These are phyloP conservation scores for Laticauda laticaudata DNA, from an alignment of 2,113 vertebrate genomes.

Conservation along the genomic window DNA sequence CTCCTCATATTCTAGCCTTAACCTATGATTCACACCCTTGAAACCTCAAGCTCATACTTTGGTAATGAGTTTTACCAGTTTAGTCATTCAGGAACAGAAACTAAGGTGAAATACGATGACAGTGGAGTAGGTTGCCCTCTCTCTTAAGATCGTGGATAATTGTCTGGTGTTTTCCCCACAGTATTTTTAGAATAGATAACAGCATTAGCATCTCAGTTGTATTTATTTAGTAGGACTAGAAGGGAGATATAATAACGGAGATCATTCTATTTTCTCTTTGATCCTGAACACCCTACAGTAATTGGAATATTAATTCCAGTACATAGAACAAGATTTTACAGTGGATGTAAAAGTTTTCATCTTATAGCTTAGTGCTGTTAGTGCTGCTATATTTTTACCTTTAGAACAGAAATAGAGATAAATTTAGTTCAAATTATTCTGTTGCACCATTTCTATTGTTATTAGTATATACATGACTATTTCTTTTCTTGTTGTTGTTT, in stretches of 20 bases:
- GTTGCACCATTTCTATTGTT: too few relatives aligned
- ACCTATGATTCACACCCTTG: neutral
- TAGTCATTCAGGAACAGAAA: slow-evolving; percentile 8
- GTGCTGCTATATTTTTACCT: neutral
- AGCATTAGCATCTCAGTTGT: neutral
- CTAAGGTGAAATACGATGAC: neutral
- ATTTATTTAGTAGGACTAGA: neutral
- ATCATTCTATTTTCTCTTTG: neutral
- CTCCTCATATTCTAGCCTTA: neutral
- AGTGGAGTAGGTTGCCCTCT: neutral
- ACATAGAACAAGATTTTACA: neutral
- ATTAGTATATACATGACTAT: too few relatives aligned
- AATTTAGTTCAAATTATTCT: too few relatives aligned
- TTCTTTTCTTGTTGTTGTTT: too few relatives aligned
- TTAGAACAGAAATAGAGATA: neutral
- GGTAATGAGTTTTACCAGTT: neutral
- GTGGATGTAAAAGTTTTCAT: neutral
- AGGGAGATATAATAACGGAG: neutral
- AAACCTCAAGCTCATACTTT: neutral
- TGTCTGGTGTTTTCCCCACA: neutral
- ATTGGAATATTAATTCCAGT: neutral
- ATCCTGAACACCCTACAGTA: neutral
- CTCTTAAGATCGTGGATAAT: neutral
- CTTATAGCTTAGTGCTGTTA: neutral
- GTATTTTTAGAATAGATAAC: neutral